A percentile compares a stretch with the other conserved stretches of the same genome.
Conservation (phyloP, 1,140 invertebrate species). For the Euborellia annulipes region DNA sequence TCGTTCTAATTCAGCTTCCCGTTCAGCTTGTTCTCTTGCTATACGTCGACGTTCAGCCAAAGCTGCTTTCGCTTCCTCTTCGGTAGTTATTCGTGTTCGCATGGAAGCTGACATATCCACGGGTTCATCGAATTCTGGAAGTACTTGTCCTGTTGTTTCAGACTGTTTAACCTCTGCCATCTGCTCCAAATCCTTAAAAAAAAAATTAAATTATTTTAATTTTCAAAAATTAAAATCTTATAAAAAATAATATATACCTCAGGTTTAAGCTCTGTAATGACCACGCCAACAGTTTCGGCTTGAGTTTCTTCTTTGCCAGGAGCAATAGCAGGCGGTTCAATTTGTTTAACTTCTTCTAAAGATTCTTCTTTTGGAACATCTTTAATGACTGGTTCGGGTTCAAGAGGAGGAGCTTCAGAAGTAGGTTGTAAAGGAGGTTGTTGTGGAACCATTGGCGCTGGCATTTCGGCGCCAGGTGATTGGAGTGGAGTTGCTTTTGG, state of each 20-base stretch:
- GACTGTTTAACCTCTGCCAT: not conserved
- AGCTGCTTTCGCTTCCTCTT: conserved; percentile 78
- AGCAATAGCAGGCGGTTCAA: conserved; percentile 1
- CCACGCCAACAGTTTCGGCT: conserved; percentile 4
- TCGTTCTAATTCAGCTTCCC: conserved; percentile 66
- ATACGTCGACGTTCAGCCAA: conserved; percentile 67
- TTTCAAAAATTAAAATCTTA: conserved; percentile 14
- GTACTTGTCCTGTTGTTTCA: not conserved
- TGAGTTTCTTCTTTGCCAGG: conserved; percentile 10
- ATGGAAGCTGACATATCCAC: conserved; percentile 39
- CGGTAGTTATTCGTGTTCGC: conserved; percentile 62
- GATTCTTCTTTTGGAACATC: conserved; percentile 25
- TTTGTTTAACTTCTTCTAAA: conserved; percentile 18
- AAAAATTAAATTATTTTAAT: conserved; percentile 19
- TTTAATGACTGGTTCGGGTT: conserved; percentile 22
- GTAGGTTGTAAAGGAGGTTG: no score
- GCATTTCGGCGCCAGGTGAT: conserved; percentile 33
- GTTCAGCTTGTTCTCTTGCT: conserved; percentile 70
- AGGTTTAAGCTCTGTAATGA: not conserved
- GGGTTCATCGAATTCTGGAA: no score
- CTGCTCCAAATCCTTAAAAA: conserved; percentile 8
- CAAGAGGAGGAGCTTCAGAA: conserved; percentile 21
- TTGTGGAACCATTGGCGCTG: not conserved
- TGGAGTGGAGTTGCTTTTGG: conserved; percentile 37
- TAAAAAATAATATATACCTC: not conserved